Base-by-base conservation (phyloP, 2,113 vertebrate species). In the Mormoops blainvillei region DNA sequence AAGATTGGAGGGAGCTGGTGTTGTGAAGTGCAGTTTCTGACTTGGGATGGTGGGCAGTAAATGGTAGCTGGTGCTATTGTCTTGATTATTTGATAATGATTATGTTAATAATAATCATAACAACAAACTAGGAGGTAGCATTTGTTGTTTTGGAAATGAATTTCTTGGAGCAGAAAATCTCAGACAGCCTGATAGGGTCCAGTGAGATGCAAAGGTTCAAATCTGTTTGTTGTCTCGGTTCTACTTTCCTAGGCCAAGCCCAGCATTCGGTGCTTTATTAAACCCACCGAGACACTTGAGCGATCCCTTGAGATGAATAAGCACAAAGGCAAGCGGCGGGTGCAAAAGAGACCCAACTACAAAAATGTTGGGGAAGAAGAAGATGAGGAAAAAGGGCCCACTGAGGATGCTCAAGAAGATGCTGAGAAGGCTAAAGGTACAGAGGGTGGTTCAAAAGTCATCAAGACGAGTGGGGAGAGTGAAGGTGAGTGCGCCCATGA, bases 321-420 rank as follows among this genome's bases (percentile, higher is more conserved):
- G 90, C 99, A 99, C 52, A 99, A 99, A 15, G 99, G 99, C 70
- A 99, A 98, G 97, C 99, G 99, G 98, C 99, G 98, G 82, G 95
- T 99, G 19, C 99, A 99, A 95, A 99, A 99, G 97, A 99, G 99
- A 91, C 99, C 99, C 67, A 99, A 99, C 98, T 99, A 99, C 97
- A 99, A 99, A 98, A 99, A 99, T 45, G 98, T 99, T 93, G 99
- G 99, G 38, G 99, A 99, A 97, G 99, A 99, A 12, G 99, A 99
- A 11, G 99, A 99, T 24, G 99, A 99, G 58, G 99, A 99, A 82
- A 99, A 98, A 97, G 98, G 98, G 85, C 82, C 97, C 0, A 76
- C 98, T 0, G 99, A 99, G 91, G 99, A 99, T 65, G 97, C 97
- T 38, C 98, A 96, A 11, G 99, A 98, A 92, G 99, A 98, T 85